Conservation (phyloP, 2,888 invertebrate genomes). For the Antitype chi region DNA sequence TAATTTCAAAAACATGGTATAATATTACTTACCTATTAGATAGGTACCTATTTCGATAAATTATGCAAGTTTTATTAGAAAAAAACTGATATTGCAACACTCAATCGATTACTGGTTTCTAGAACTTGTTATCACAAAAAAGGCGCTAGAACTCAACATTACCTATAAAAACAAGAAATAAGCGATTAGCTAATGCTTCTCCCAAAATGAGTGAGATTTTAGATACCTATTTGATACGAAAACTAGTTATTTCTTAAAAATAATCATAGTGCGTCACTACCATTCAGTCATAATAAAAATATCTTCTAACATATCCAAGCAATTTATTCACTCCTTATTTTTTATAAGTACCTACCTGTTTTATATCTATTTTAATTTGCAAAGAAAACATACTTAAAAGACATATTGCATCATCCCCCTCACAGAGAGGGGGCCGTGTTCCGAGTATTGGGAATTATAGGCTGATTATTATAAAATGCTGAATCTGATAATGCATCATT, state of each 20-base stretch:
- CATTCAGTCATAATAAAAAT: background rate
- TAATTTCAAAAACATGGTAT: background rate
- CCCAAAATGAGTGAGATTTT: too few relatives aligned
- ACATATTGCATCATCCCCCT: too few relatives aligned
- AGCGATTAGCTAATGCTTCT: background rate
- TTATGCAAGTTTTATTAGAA: conserved; percentile 6
- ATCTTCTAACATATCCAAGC: background rate
- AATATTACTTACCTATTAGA: background rate
- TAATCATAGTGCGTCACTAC: too few relatives aligned
- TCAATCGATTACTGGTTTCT: conserved; percentile 15
- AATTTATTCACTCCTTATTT: background rate
- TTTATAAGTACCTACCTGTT: too few relatives aligned
- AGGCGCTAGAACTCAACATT: background rate
- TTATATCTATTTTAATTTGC: background rate
- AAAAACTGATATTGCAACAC: conserved; percentile 20
- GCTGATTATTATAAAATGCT: too few relatives aligned
- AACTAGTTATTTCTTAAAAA: background rate
- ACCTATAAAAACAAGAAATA: conserved; percentile 17
- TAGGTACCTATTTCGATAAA: background rate
- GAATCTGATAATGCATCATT: too few relatives aligned
- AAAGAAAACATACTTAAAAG: background rate
- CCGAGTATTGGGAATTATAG: too few relatives aligned
- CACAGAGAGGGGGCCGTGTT: too few relatives aligned
- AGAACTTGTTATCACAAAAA: conserved; percentile 33
- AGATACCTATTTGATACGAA: background rate